Conservation (phyloP, 2,888 invertebrate genomes). For the Ormyrus nitidulus region DNA sequence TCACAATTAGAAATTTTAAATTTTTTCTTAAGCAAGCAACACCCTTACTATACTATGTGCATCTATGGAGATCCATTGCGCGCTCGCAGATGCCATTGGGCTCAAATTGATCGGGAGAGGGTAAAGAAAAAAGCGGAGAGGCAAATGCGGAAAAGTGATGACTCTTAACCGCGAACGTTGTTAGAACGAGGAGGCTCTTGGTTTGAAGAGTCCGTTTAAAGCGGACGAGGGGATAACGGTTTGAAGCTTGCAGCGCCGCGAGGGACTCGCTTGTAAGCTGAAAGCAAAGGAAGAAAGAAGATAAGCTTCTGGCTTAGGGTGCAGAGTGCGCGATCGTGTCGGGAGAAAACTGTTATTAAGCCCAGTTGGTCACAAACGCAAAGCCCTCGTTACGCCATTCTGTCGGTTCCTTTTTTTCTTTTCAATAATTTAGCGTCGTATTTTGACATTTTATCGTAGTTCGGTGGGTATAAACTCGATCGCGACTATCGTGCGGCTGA, state of each 20-base stretch:
- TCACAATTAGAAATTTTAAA: no score
- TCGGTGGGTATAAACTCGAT: no score
- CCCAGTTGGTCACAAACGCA: conserved; percentile 50
- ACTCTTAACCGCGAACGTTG: conserved; percentile 49
- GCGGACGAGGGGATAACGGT: conserved; percentile 44
- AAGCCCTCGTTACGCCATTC: neutral
- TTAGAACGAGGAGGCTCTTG: conserved; percentile 54
- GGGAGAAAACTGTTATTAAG: conserved; percentile 46
- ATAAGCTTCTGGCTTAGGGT: conserved; percentile 25
- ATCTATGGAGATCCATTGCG: no score
- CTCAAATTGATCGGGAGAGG: conserved; percentile 4
- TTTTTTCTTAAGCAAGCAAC: no score
- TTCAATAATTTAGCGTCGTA: no score
- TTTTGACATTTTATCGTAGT: no score
- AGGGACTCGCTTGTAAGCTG: conserved; percentile 23
- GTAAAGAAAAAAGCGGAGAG: neutral
- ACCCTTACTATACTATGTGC: no score
- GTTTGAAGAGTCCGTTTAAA: conserved; percentile 50
- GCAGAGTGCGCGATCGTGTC: conserved; percentile 45
- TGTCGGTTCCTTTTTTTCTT: no score
- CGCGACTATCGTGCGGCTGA: no score
- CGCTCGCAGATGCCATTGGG: neutral
- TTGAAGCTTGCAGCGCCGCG: conserved; percentile 44
- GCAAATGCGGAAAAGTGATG: conserved; percentile 43
- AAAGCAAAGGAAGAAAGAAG: conserved; percentile 24